Conservation (phyloP, 2,113 vertebrate genomes). For the Conger conger region DNA sequence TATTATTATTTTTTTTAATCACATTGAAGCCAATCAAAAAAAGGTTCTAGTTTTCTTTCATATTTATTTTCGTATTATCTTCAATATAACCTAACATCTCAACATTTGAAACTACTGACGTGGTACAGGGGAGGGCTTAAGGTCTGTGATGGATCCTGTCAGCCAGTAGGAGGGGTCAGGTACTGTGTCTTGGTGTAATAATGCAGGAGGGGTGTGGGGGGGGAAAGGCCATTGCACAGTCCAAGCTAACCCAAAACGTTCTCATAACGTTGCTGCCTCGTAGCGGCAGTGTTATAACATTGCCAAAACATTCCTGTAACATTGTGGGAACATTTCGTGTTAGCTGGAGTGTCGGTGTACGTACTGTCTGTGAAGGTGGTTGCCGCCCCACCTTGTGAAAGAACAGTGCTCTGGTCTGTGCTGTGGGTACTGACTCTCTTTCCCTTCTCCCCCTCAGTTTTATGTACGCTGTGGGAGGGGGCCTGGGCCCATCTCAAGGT, state of each 20-base stretch:
- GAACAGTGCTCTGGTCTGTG: not conserved
- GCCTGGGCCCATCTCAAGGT: constrained; percentile 90
- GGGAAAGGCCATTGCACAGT: not conserved
- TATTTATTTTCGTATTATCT: not conserved
- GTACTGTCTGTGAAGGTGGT: not conserved
- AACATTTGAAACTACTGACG: not conserved
- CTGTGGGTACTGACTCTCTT: constrained; percentile 42
- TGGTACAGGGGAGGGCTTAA: not conserved
- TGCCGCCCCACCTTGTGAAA: not conserved
- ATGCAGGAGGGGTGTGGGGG: not conserved
- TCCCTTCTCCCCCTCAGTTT: constrained; percentile 72
- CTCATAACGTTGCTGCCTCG: too few relatives aligned
- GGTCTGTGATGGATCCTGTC: not conserved
- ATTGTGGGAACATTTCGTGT: too few relatives aligned
- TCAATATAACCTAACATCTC: not conserved
- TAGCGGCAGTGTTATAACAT: too few relatives aligned
- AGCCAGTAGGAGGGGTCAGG: not conserved
- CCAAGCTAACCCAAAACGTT: too few relatives aligned
- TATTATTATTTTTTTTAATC: too few relatives aligned
- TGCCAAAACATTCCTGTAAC: too few relatives aligned
- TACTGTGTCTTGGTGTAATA: not conserved
- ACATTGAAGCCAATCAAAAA: too few relatives aligned
- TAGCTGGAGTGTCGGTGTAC: too few relatives aligned
- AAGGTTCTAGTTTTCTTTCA: not conserved
- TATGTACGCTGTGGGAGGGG: constrained; percentile 88